phyloP scores from a whole-genome alignment of 64 coral and sea anemone genomes.

The Montipora cactus region DNA sequence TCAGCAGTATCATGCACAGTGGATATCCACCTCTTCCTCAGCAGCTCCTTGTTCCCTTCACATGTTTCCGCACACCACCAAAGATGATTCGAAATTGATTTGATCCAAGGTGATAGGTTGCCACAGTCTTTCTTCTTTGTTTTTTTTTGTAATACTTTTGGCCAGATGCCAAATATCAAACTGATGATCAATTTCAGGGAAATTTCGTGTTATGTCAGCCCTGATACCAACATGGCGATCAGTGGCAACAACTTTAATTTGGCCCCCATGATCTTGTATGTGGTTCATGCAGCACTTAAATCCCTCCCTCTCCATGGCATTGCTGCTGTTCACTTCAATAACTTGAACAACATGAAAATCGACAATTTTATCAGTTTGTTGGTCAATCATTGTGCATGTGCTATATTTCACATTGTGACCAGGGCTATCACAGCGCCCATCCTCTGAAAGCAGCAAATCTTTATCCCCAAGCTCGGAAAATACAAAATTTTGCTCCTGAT shows the following conservation, averaged over 20 bases:
- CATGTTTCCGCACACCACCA: constrained; percentile 35
- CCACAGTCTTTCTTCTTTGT: neutral
- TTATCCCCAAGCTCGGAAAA: neutral
- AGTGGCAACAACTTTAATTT: too few relatives aligned
- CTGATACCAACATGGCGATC: neutral
- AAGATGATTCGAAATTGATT: neutral
- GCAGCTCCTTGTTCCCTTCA: constrained; percentile 34
- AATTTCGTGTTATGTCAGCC: neutral
- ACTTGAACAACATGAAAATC: constrained; percentile 51
- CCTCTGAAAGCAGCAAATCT: constrained; percentile 3
- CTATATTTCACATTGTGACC: constrained; percentile 68
- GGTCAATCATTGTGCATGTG: constrained; percentile 68
- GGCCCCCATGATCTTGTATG: neutral
- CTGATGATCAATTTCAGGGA: neutral
- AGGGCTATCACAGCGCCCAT: neutral
- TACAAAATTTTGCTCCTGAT: neutral
- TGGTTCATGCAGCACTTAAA: constrained; percentile 35
- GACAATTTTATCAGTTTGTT: constrained; percentile 45
- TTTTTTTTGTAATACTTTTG: constrained; percentile 18
- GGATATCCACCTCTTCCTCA: constrained; percentile 52
- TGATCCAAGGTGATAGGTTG: neutral
- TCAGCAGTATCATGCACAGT: neutral
- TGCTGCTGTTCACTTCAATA: constrained; percentile 53
- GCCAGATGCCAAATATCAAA: neutral
- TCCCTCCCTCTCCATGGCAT: constrained; percentile 73